Conservation (phyloP, 2,113 vertebrate genomes). For the Marmota monax region DNA sequence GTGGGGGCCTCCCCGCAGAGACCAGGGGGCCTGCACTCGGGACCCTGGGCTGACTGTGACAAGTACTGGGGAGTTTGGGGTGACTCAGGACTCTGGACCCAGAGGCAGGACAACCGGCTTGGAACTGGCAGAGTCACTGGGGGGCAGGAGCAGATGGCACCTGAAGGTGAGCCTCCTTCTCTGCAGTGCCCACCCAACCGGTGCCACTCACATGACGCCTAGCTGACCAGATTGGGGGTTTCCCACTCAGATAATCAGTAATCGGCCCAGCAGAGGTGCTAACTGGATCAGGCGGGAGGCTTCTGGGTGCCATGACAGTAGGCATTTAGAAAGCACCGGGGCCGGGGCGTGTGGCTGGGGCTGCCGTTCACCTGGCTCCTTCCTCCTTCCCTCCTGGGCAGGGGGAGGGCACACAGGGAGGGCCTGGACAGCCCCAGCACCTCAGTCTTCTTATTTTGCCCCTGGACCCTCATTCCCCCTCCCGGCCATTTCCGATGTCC, state of each 20-base stretch:
- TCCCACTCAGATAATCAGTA: slow-evolving; percentile 79
- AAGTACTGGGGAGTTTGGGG: background rate
- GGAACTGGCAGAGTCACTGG: background rate
- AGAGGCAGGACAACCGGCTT: background rate
- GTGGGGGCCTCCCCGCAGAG: background rate
- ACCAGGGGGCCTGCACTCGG: background rate
- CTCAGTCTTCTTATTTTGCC: background rate
- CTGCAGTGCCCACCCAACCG: background rate
- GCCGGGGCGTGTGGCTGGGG: background rate
- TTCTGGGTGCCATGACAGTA: slow-evolving; percentile 51
- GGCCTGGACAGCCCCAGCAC: background rate
- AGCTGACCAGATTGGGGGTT: slow-evolving; percentile 81
- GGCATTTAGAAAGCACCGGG: background rate
- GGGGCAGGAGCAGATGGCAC: background rate
- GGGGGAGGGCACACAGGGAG: accelerated
- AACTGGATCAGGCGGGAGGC: slow-evolving; percentile 86
- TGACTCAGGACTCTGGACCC: background rate
- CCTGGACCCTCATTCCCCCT: background rate
- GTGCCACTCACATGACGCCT: slow-evolving; percentile 10
- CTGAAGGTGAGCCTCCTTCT: background rate
- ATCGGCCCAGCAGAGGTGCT: slow-evolving; percentile 82
- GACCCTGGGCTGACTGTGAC: background rate
- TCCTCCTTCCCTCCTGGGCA: background rate
- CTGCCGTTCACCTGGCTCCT: background rate
- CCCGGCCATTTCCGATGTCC: accelerated